Percentiles rank a stretch among this genome's conserved stretches.
Evolutionary conservation across 2,888 invertebrate species (phyloP).

Genomic region (Melikaiella ostensackeni): DNA sequence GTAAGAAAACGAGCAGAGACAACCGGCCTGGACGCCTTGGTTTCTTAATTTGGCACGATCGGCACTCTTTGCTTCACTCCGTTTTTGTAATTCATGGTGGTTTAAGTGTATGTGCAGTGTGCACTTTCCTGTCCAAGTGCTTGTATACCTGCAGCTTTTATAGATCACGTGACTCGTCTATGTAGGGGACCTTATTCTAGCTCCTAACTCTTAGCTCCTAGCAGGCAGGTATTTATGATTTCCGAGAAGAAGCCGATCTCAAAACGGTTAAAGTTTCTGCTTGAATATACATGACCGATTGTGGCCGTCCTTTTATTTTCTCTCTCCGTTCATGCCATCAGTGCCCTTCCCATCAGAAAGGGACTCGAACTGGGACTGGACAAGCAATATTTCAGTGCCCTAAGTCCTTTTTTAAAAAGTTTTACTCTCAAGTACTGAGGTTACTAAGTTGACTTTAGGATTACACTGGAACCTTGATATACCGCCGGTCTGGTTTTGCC

Average conservation of each 20-base stretch:
- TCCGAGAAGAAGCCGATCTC: constrained; percentile 25
- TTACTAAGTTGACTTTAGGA: no score
- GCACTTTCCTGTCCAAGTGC: constrained; percentile 10
- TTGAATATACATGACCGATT: neutral
- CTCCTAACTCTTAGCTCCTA: neutral
- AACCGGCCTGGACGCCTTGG: constrained; percentile 17
- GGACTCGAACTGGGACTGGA: neutral
- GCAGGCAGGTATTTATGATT: constrained; percentile 32
- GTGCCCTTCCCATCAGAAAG: neutral
- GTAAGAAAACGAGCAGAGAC: constrained; percentile 34
- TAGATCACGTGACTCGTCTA: constrained; percentile 29
- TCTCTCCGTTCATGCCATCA: neutral
- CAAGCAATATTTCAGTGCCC: constrained; percentile 1
- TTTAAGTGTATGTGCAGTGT: constrained; percentile 4
- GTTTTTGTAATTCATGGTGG: constrained; percentile 27
- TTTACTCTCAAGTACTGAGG: no score
- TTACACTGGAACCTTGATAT: no score
- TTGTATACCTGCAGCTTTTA: constrained; percentile 9
- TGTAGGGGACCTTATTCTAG: neutral
- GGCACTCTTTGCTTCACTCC: constrained; percentile 39
- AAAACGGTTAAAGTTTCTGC: constrained; percentile 18
- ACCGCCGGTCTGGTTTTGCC: no score
- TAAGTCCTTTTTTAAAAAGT: neutral
- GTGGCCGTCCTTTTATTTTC: neutral
- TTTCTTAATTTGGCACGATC: constrained; percentile 41